These are phyloP conservation scores for Charadrius vociferus DNA, from an alignment of 2,113 vertebrate species.

Conservation along the genomic window DNA sequence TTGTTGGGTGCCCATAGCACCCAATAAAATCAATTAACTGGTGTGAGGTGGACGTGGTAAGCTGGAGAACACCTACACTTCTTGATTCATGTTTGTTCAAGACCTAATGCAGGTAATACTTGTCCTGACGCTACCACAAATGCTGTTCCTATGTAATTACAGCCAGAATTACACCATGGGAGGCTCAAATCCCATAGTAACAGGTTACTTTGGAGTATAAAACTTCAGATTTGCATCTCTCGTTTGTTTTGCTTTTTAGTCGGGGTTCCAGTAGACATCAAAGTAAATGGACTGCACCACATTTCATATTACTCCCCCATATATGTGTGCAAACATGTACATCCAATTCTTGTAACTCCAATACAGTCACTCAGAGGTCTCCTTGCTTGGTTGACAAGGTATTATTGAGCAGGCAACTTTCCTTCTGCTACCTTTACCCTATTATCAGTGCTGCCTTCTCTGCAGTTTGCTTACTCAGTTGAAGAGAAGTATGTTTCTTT, in stretches of 20 bases:
- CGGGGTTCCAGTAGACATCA: constrained; percentile 52
- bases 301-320: background rate
- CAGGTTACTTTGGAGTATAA: background rate
- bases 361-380: background rate
- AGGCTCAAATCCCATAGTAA: constrained; percentile 42
- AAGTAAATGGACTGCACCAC: background rate
- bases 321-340: constrained; percentile 42
- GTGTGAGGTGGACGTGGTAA: background rate
- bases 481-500: background rate
- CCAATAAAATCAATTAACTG: constrained; percentile 2
- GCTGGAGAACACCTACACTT: constrained; percentile 37
- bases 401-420: constrained; percentile 20
- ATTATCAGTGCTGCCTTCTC: background rate
- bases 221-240: constrained; percentile 52
- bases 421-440: constrained; percentile 33
- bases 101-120: constrained; percentile 25
- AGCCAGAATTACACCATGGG: constrained; percentile 21
- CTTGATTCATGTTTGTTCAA: constrained; percentile 44
- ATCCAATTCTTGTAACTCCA: background rate
- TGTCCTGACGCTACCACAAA: constrained; percentile 57
- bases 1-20: background rate
- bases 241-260: constrained; percentile 32
- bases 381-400: background rate
- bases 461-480: background rate
- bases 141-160: constrained; percentile 48